A percentile compares a stretch with the other conserved stretches of the same genome.
Conservation (phyloP, 2,113 vertebrate species). For the Spea bombifrons region DNA sequence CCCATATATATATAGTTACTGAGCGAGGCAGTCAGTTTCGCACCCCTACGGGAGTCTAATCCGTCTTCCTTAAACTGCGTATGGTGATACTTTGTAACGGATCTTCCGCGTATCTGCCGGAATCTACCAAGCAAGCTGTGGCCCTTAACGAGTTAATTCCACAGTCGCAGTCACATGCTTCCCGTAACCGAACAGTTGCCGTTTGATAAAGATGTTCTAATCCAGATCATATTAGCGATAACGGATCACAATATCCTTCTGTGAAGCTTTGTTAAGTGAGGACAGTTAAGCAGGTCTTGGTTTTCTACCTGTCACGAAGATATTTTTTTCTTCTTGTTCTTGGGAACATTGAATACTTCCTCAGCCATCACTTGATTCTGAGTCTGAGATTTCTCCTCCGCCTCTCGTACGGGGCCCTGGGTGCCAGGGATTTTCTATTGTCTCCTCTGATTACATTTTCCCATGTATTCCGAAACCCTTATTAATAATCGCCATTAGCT, state of each 20-base stretch:
- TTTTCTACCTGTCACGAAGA: background rate
- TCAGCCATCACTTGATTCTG: conserved; percentile 20
- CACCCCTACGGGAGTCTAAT: too few species aligned
- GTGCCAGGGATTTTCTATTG: conserved; percentile 35
- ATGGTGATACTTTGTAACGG: too few species aligned
- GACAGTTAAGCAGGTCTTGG: conserved; percentile 1
- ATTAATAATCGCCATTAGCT: conserved; percentile 45
- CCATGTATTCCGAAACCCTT: conserved; percentile 45
- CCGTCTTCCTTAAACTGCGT: too few species aligned
- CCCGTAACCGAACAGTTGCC: background rate
- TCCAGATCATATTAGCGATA: conserved; percentile 18
- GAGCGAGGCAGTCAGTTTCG: too few species aligned
- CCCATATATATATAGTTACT: too few species aligned
- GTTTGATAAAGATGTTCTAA: background rate
- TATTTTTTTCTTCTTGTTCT: background rate
- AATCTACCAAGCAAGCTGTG: conserved; percentile 51
- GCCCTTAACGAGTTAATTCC: background rate
- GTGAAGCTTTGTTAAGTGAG: conserved; percentile 16
- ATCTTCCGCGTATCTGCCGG: too few species aligned
- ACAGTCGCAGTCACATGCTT: background rate
- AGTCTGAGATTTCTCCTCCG: conserved; percentile 22
- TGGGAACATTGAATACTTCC: conserved; percentile 9
- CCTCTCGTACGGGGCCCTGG: conserved; percentile 16
- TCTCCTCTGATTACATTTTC: conserved; percentile 44
- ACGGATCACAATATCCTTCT: conserved; percentile 28